phyloP scores from a whole-genome alignment of 2,113 vertebrate species.

The Brachyistius frenatus region DNA sequence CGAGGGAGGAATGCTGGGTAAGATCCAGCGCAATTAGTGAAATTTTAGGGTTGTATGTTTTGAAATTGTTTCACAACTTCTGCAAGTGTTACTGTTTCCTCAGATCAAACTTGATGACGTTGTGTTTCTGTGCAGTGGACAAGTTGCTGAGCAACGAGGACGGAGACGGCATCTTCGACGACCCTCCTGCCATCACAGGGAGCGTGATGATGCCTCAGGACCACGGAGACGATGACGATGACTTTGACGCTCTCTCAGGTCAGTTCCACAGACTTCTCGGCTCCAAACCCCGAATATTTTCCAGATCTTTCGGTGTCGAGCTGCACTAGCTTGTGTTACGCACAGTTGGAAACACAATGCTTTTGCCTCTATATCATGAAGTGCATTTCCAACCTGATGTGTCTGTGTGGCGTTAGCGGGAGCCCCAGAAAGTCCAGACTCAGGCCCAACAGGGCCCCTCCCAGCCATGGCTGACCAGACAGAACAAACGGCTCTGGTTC shows the following conservation, averaged over 20 bases:
- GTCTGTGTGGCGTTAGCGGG: slow-evolving; percentile 76
- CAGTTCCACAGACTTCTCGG: slow-evolving; percentile 60
- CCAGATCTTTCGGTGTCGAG: too few relatives aligned
- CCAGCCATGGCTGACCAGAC: slow-evolving; percentile 93
- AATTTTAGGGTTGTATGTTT: too few relatives aligned
- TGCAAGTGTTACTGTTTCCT: background rate
- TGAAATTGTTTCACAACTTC: background rate
- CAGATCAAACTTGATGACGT: background rate
- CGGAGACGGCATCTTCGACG: slow-evolving; percentile 95
- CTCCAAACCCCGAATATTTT: too few relatives aligned
- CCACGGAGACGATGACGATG: slow-evolving; percentile 92
- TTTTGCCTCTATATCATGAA: too few relatives aligned
- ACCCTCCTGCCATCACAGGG: slow-evolving; percentile 92
- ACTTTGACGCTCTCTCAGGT: slow-evolving; percentile 95
- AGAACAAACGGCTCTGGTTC: slow-evolving; percentile 91
- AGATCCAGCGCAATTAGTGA: background rate
- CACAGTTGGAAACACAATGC: too few relatives aligned
- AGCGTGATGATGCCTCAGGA: slow-evolving; percentile 94
- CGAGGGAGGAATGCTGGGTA: slow-evolving; percentile 95
- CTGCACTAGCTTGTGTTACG: too few relatives aligned
- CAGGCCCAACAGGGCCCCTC: slow-evolving; percentile 90
- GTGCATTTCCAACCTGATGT: background rate
- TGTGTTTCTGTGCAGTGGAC: slow-evolving; percentile 85
- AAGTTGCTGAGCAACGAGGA: slow-evolving; percentile 94
- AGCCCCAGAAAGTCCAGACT: slow-evolving; percentile 93